Base-by-base conservation (phyloP, 1,140 invertebrate genomes). In the Batillaria attramentaria region DNA sequence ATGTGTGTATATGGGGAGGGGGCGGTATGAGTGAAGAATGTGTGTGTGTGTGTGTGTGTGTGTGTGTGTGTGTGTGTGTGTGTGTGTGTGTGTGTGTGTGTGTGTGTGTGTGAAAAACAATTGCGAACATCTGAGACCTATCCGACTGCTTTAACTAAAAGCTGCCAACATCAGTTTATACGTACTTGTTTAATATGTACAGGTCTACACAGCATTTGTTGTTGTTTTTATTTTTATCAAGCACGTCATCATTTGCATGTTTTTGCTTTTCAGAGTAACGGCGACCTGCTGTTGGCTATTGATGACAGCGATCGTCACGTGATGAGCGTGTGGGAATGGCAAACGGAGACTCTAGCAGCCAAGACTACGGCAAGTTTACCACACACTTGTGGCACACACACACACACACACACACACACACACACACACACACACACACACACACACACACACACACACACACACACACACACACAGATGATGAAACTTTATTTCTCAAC, bases 261-360 rank as follows among this genome's bases (percentile, higher is more conserved):
- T n/a, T n/a, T n/a, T n/a, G n/a, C n/a, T n/a, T n/a, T n/a, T n/a
- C n/a, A 89, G 87, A 81, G 60, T 35, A 46, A 83, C n/a, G 87
- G 87, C 3, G 92, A 93, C 78, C 93, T 95, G 28, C 92, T 98
- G 35, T 94, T 95, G 83, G 95, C 94, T 1, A 94, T 98, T 42
- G 97, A 98, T 89, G 96, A 97, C 87, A 95, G 94, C 6, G 92
- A 95, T 3, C 96, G 98, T 88, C 96, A 97, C 89, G 94, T 94
- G 82, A 95, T 98, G 81, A 96, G 95, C 24, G 93, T 98, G 60
- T 98, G 97, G 97, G 96, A 97, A 81, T 98, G 88, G 88, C 77
- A 84, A 57, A 81, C 54, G 81, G 96, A 96, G 91, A 92, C 97
- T 8, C 94, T 96, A 0, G 95, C 97, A 90, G 97, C 96, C 0